These are phyloP conservation scores for Eidolon dupreanum DNA, from an alignment of 2,797 vertebrate species.

Conservation along the genomic window DNA sequence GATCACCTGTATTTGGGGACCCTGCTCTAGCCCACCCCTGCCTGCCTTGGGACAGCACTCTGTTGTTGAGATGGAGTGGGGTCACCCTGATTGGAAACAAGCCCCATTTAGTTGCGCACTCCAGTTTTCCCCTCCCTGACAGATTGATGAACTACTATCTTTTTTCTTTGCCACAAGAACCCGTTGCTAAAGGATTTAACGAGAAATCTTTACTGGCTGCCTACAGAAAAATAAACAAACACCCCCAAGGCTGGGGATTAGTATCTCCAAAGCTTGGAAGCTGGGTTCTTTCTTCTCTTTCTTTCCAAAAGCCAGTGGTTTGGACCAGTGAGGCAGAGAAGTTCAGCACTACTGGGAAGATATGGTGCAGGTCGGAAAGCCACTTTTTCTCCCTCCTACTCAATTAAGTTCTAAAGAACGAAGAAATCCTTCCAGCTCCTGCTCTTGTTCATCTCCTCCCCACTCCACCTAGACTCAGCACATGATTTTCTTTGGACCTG, in stretches of 20 bases:
- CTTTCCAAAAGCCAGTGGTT: slow-evolving; percentile 24
- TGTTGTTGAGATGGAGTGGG: not conserved
- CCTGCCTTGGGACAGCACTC: not conserved
- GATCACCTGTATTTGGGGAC: fast-evolving
- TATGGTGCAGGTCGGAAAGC: not conserved
- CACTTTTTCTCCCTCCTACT: not conserved
- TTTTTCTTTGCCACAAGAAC: not conserved
- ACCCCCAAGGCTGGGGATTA: not conserved
- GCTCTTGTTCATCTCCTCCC: not conserved
- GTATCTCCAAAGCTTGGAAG: not conserved
- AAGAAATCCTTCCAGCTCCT: not conserved
- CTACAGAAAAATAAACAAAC: not conserved
- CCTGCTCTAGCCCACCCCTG: no score
- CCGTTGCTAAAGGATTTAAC: slow-evolving; percentile 21
- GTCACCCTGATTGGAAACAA: not conserved
- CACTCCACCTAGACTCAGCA: not conserved
- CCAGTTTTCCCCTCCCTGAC: not conserved
- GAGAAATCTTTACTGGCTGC: slow-evolving; percentile 15
- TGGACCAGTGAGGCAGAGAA: slow-evolving; percentile 32
- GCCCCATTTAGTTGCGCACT: not conserved
- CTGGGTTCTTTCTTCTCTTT: not conserved
- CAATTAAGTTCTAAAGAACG: not conserved
- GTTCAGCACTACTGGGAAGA: not conserved
- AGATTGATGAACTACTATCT: not conserved
- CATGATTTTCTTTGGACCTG: slow-evolving; percentile 5